Evolutionary conservation across 2,113 vertebrate species (phyloP), one percentile per base, ranked within the genome.

Genomic region (Tinamus guttatus): DNA sequence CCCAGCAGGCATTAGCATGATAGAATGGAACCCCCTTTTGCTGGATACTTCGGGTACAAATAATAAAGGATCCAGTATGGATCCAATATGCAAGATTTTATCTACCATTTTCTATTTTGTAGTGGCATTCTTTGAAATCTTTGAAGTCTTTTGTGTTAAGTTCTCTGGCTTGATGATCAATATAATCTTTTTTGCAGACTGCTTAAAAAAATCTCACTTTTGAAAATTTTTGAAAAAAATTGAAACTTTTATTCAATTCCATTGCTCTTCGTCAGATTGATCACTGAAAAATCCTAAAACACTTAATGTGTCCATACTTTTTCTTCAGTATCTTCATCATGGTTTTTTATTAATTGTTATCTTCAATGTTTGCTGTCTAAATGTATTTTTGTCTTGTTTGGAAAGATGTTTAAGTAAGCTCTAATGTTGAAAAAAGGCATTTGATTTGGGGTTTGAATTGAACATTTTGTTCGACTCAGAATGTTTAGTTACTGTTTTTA

Each of bases 401-500:
- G 65, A 69, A 90, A 78, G 68, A 45, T 3, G 2, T 65, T 85
- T 40, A 59, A 81, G 73, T 41, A 85, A 85, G 40, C 19, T 79
- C 79, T 82, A 76, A 82, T 80, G 79, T 47, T 80, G 27, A 12
- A 91, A 70, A 56, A 77, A 36, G 20, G 15, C 1, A 13, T 91
- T 90, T 87, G 77, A 90, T 85, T 93, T 95, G 58, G 82, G 54
- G 73, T 91, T 77, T 41, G 5, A 87, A 70, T 45, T 36, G 82
- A 88, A 77, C 68, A 83, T 67, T 90, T 80, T 93, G 79, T 91
- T 92, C 82, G 75, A 56, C 59, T 60, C 14, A 1, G 30, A 90
- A 93, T 89, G 6, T 47, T 86, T 90, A 78, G 83, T 95, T 90
- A 88, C 85, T 91, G 87, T 93, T 94, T 94, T 91, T 90, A 74